These are phyloP conservation scores for Sebastes vulpes DNA, from an alignment of 2,797 vertebrate genomes.

Conservation along the genomic window DNA sequence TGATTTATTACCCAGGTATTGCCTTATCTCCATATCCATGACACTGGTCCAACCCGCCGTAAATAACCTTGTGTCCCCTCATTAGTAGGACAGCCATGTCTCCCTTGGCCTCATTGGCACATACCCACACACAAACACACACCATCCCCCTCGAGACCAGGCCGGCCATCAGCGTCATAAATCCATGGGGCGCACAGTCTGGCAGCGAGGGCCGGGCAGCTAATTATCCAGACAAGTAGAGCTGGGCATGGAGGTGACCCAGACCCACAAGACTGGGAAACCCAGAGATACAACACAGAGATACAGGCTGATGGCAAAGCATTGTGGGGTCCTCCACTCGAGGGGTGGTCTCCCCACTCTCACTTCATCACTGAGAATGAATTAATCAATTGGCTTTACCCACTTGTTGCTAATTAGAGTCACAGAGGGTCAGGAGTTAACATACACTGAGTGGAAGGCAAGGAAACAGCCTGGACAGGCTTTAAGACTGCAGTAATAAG, in stretches of 20 bases:
- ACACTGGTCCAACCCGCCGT: conserved; percentile 64
- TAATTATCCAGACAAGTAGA: conserved; percentile 85
- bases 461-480: not conserved
- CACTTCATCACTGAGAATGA: conserved; percentile 1
- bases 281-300: conserved; percentile 27
- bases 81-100: conserved; percentile 80
- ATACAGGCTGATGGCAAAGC: conserved; percentile 21
- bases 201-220: conserved; percentile 64
- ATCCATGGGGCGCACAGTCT: conserved; percentile 69
- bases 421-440: not conserved
- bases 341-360: not conserved
- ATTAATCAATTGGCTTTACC: conserved; percentile 20
- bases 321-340: not conserved
- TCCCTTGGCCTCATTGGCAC: conserved; percentile 63
- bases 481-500: not conserved
- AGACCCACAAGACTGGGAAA: conserved; percentile 34
- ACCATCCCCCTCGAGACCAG: conserved; percentile 36
- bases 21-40: conserved; percentile 79
- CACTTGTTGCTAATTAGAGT: conserved; percentile 33
- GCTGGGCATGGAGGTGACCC: conserved; percentile 74
- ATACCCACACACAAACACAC: conserved; percentile 48
- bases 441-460: not conserved
- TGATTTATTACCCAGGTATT: conserved; percentile 78
- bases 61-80: conserved; percentile 82
- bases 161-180: conserved; percentile 65